Evolutionary conservation across 2,113 vertebrate species (phyloP), one percentile per base, ranked within the genome.

Genomic region (Sinocyclocheilus maitianheensis): DNA sequence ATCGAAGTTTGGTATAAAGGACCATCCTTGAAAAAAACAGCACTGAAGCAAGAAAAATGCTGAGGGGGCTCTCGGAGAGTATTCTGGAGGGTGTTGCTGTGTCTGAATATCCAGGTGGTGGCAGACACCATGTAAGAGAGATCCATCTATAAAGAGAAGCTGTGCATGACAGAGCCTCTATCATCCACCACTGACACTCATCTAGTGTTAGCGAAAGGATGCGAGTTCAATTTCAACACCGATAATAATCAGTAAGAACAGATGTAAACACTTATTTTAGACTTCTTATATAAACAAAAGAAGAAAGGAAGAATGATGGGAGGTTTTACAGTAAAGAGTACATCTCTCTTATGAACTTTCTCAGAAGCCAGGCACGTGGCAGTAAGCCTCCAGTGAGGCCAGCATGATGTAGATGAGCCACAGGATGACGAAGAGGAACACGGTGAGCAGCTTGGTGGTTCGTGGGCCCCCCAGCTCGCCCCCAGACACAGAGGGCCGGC

Each of bases 371-470:
- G 91, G 92, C 84, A 96, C 62, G 11, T 96, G 91, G 91, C 96
- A 96, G 92, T 96, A 96, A 3, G 96, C 95, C 91, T 95, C 95
- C 72, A 96, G 89, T 0, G 95, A 94, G 77, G 95, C 3, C 91
- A 96, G 81, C 87, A 96, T 82, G 91, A 96, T 96, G 90, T 96
- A 96, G 90, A 96, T 37, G 86, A 96, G 92, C 96, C 96, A 96
- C 55, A 96, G 46, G 14, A 88, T 88, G 76, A 96, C 3, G 90
- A 96, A 96, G 77, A 96, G 30, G 65, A 95, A 87, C 43, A 90
- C 88, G 86, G 96, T 96, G 92, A 96, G 60, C 84, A 95, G 91
- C 93, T 96, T 96, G 92, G 93, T 81, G 86, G 92, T 92, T 93
- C 95, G 93, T 83, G 96, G 95, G 83, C 96, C 96, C 9, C 96